Conservation (phyloP, 2,113 vertebrate genomes). For the Silurus meridionalis region DNA sequence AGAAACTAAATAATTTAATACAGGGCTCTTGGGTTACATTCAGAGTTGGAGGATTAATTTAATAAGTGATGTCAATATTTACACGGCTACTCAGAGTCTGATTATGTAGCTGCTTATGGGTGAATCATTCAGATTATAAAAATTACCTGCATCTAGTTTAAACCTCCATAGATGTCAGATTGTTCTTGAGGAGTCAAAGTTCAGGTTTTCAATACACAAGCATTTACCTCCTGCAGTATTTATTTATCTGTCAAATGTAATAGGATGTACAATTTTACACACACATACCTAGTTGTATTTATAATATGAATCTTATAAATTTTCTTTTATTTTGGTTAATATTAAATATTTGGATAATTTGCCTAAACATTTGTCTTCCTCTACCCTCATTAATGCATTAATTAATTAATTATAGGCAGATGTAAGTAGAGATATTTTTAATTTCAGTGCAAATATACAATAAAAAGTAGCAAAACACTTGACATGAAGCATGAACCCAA, state of each 20-base stretch:
- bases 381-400: too few relatives aligned
- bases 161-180: not conserved
- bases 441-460: too few relatives aligned
- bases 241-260: not conserved
- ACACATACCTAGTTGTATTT: not conserved
- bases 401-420: too few relatives aligned
- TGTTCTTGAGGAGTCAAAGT: not conserved
- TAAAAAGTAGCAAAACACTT: too few relatives aligned
- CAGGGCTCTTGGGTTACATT: not conserved
- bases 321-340: too few relatives aligned
- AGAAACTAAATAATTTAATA: not conserved
- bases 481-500: too few relatives aligned
- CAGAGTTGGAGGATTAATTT: not conserved
- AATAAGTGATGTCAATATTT: not conserved
- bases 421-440: too few relatives aligned
- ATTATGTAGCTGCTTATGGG: not conserved
- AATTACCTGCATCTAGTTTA: not conserved
- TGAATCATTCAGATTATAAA: not conserved
- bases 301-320: too few relatives aligned
- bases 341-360: too few relatives aligned
- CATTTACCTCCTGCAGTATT: not conserved
- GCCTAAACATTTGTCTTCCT: too few relatives aligned
- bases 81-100: not conserved
- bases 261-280: too few relatives aligned
- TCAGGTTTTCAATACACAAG: not conserved